phyloP scores from a whole-genome alignment of 2,797 vertebrate genomes.

The Rhincodon typus region DNA sequence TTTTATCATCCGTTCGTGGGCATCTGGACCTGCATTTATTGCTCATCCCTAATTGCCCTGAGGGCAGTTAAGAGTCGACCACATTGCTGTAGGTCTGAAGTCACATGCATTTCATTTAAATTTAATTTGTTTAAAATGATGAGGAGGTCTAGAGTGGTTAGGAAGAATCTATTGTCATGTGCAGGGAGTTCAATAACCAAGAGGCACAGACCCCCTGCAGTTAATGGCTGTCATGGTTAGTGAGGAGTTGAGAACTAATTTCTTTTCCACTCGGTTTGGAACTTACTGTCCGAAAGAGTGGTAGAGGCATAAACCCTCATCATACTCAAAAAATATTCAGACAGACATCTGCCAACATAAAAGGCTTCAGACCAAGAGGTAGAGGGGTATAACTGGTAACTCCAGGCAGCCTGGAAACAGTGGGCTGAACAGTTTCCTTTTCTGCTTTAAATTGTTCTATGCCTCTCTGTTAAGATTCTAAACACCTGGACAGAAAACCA shows the following conservation, averaged over 20 bases:
- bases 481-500: not conserved
- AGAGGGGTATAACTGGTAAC: not conserved
- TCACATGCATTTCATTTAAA: too few relatives aligned
- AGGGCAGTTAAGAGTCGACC: too few relatives aligned
- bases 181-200: not conserved
- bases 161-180: not conserved
- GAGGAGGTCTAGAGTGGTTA: not conserved
- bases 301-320: not conserved
- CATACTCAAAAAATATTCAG: not conserved
- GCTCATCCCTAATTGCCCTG: too few relatives aligned
- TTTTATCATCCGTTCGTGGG: too few relatives aligned
- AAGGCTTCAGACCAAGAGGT: not conserved
- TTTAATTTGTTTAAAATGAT: not conserved
- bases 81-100: too few relatives aligned
- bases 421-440: not conserved
- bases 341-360: not conserved
- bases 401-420: too few relatives aligned
- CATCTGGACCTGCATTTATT: too few relatives aligned
- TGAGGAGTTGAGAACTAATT: not conserved
- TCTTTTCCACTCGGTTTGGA: not conserved
- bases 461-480: not conserved
- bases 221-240: not conserved
- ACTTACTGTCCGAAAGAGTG: not conserved
- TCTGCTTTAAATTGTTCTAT: not conserved
- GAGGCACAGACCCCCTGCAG: too few relatives aligned